Evolutionary conservation across 2,113 vertebrate genomes (phyloP).

Genomic region (Nyctereutes procyonoides): DNA sequence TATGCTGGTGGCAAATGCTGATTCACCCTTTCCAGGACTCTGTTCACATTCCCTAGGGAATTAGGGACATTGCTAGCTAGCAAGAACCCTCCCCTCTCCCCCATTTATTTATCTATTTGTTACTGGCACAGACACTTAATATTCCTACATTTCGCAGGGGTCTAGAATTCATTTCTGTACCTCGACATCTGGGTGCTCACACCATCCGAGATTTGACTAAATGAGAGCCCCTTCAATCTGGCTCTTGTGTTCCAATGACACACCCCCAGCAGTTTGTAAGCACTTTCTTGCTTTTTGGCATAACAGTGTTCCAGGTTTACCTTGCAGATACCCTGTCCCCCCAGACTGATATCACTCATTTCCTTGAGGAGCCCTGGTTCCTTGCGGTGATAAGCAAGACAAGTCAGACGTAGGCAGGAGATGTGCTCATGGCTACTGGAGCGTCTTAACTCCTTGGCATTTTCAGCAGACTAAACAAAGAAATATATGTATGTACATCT

Average conservation of each 20-base stretch:
- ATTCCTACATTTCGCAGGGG: background rate
- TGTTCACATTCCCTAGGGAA: background rate
- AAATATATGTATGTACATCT: background rate
- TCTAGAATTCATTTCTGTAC: background rate
- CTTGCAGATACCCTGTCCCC: background rate
- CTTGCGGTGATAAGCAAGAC: background rate
- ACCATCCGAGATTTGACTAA: background rate
- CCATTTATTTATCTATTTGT: background rate
- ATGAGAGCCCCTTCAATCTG: background rate
- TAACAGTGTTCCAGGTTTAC: background rate
- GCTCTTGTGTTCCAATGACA: background rate
- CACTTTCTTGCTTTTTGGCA: background rate
- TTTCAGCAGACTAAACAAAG: background rate
- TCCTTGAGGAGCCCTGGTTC: background rate
- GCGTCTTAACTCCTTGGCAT: background rate
- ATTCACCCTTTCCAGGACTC: background rate
- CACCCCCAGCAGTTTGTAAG: background rate
- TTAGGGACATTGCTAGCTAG: background rate
- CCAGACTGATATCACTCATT: background rate
- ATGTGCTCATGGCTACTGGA: rapidly evolving
- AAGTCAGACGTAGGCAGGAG: background rate
- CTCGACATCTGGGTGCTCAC: background rate
- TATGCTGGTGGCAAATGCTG: background rate
- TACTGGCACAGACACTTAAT: too few relatives aligned
- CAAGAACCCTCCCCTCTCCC: background rate